Evolutionary conservation across 1,140 invertebrate genomes (phyloP).

Genomic region (Tetramorium alpestre): DNA sequence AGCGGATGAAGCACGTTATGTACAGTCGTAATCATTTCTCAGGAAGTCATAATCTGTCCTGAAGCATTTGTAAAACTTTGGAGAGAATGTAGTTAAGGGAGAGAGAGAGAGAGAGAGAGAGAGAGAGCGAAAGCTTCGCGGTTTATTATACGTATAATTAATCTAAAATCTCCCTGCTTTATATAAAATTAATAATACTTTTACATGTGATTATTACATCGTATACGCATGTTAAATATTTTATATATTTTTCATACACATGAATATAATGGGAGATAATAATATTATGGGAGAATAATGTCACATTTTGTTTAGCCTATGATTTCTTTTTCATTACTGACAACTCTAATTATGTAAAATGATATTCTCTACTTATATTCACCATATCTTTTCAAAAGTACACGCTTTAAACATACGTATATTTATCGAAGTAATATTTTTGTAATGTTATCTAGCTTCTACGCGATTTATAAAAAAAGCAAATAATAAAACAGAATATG

Average conservation of each 20-base stretch:
- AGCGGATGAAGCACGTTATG: constrained; percentile 56
- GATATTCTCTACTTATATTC: neutral
- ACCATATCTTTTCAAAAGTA: neutral
- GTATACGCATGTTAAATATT: neutral
- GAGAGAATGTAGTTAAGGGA: neutral
- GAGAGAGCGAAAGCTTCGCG: neutral
- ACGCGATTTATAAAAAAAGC: neutral
- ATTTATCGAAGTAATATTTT: constrained; percentile 2
- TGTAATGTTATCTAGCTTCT: neutral
- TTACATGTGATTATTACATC: neutral
- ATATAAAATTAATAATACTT: neutral
- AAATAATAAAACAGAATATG: neutral
- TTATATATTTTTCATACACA: neutral
- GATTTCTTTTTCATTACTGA: neutral
- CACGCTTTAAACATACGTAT: neutral
- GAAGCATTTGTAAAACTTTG: constrained; percentile 16
- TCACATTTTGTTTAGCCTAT: neutral
- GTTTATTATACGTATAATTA: neutral
- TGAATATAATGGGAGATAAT: neutral
- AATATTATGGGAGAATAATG: neutral
- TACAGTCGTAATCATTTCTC: constrained; percentile 52
- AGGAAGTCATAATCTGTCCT: constrained; percentile 66
- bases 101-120: too few relatives aligned
- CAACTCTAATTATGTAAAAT: neutral
- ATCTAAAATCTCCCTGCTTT: neutral